phyloP scores from a whole-genome alignment of 2,888 invertebrate species.

The Ctenicera cuprea region DNA sequence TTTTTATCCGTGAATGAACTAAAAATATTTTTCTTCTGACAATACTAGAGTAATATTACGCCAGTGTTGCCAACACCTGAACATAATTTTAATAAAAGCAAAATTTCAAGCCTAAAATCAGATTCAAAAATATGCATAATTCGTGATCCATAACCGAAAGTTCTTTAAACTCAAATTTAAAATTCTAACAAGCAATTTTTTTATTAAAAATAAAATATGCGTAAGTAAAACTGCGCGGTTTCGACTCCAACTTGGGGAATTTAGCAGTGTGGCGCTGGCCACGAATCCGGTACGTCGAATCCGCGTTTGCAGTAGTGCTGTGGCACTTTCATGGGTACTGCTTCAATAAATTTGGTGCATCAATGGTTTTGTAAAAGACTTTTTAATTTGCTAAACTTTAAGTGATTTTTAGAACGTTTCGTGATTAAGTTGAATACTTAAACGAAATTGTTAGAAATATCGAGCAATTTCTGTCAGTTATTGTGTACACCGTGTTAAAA shows the following conservation, averaged over 20 bases:
- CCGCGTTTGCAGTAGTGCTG: conserved; percentile 46
- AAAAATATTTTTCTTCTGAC: conserved; percentile 14
- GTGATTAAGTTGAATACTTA: background rate
- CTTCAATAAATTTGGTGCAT: conserved; percentile 38
- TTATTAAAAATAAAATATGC: background rate
- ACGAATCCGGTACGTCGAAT: conserved; percentile 35
- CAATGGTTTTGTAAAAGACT: conserved; percentile 19
- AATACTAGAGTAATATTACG: background rate
- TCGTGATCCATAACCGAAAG: background rate
- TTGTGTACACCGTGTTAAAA: background rate
- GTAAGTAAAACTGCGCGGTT: background rate
- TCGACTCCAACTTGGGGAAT: conserved; percentile 29
- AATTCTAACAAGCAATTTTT: background rate
- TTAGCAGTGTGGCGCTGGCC: conserved; percentile 36
- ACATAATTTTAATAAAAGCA: background rate
- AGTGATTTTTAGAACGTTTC: conserved; percentile 3
- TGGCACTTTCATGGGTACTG: conserved; percentile 45
- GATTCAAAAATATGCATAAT: background rate
- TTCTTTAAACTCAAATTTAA: background rate
- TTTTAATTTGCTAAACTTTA: conserved; percentile 3
- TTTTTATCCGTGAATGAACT: conserved; percentile 17
- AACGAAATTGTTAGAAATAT: background rate
- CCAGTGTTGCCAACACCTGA: conserved; percentile 14
- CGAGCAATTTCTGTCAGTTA: background rate
- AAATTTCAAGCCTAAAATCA: background rate